Evolutionary conservation across 2,888 invertebrate genomes (phyloP), one percentile per base, ranked within the genome.

Genomic region (Axea sp.): DNA sequence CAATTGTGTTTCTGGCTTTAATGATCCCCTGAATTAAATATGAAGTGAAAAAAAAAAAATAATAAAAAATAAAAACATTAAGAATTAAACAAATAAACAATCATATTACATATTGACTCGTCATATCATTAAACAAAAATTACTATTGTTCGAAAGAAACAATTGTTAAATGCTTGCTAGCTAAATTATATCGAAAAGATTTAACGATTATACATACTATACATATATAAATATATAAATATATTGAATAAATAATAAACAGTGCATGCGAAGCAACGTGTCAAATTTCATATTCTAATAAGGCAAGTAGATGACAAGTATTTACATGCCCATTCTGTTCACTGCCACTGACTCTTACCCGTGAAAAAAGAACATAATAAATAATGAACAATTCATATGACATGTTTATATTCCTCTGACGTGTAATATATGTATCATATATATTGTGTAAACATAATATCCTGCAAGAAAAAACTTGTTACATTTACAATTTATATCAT

Each of bases 101-200:
- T 79, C 81, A 80, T 81, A 83, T 78, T 80, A 84, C 84, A 83
- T 86, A 85, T 84, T 85, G 84, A 83, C 78, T 82, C 79, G 79
- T 84, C 85, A 85, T 85, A 85, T 85, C 85, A 85, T 79, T 81
- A 78, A 78, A 79, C 76, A 49, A 72, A 81, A 79, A 74, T 73
- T 78, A 78, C 41, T 59, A 82, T 80, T 79, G 75, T 81, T 80
- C 72, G 75, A 81, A 76, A 73, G 73, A 79, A 81, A 78, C 81
- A 77, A 82, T 84, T 85, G 85, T 86, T 86, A 85, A 67, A 57
- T 82, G 84, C 83, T 84, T 84, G 81, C 84, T 86, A 84, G 83
- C 80, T 81, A 80, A 84, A 81, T 78, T 77, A 79, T 77, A 83
- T 57, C 57, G 67, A 64, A 76, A 74, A 65, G 68, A 74, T 65